Conservation (phyloP, 1,140 invertebrate species). For the Phymastichus coffea region DNA sequence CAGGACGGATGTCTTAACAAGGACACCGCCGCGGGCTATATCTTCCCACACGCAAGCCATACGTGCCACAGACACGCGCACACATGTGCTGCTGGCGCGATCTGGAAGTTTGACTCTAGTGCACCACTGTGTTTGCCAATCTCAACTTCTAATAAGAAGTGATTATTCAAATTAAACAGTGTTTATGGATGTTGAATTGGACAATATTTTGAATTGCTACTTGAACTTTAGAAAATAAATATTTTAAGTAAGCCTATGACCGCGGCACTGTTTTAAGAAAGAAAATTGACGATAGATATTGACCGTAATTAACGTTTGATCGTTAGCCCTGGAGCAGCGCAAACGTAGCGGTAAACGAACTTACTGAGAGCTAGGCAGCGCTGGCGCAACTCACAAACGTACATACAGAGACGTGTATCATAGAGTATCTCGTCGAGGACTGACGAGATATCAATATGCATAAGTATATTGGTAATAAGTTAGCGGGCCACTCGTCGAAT, state of each 20-base stretch:
- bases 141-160: too few relatives aligned
- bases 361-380: background rate
- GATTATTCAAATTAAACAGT: too few relatives aligned
- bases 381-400: background rate
- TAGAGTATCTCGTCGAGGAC: too few relatives aligned
- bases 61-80: background rate
- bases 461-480: constrained; percentile 15
- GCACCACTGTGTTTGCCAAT: too few relatives aligned
- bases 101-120: too few relatives aligned
- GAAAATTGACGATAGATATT: background rate
- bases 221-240: too few relatives aligned
- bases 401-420: too few relatives aligned
- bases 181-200: too few relatives aligned
- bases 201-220: too few relatives aligned
- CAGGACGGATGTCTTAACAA: constrained; percentile 57
- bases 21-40: constrained; percentile 48
- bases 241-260: too few relatives aligned
- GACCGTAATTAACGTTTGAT: background rate
- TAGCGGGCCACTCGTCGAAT: background rate
- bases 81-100: too few relatives aligned
- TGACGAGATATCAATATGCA: constrained; percentile 5
- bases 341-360: background rate
- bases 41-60: background rate
- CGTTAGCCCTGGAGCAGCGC: background rate
- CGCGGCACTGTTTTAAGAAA: too few relatives aligned